Evolutionary conservation across 2,797 vertebrate genomes (phyloP), one percentile per base, ranked within the genome.

Genomic region (Alectoris magna): DNA sequence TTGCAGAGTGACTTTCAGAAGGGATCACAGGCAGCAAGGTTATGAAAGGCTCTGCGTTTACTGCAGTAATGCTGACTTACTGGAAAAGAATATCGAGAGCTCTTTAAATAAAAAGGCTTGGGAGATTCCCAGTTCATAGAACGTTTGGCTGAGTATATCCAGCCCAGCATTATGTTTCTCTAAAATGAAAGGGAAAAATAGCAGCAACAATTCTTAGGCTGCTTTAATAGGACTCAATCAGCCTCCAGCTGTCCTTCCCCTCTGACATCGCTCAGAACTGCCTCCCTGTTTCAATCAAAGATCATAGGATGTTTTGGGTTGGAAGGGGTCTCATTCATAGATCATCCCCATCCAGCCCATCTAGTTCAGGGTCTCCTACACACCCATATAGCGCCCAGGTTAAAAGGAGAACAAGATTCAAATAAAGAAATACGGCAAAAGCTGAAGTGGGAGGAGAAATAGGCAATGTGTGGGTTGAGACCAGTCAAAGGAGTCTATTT

Each of bases 1-100:
- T 94, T 93, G 92, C 95, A 72, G 94, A 94, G 85, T 96, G 95
- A 96, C 94, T 97, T 96, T 96, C 80, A 91, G 91, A 84, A 72
- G 78, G 88, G 88, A 78, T 95, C 93, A 73, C 67, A 19, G 90
- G 74, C 46, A 79, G 63, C 90, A 90, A 96, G 95, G 90, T 95
- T 89, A 92, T 13, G 63, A 81, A 91, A 55, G 82, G 89, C 92
- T 91, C 89, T 3, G 21, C 76, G 91, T 86, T 93, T 88, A 73
- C 79, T 75, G 89, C 82, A 79, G 79, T 27, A 64, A 60, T 81
- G 92, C 91, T 95, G 76, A 91, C 87, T 78, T 91, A 41, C 48
- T 76, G 73, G 82, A 86, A 96, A 91, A 88, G 49, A 86, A 64
- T 86, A 92, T 43, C 70, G 14, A 93, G 87, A 90, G 76, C 73